These are phyloP conservation scores for Rostratula benghalensis DNA, from an alignment of 2,113 vertebrate genomes.

Conservation along the genomic window DNA sequence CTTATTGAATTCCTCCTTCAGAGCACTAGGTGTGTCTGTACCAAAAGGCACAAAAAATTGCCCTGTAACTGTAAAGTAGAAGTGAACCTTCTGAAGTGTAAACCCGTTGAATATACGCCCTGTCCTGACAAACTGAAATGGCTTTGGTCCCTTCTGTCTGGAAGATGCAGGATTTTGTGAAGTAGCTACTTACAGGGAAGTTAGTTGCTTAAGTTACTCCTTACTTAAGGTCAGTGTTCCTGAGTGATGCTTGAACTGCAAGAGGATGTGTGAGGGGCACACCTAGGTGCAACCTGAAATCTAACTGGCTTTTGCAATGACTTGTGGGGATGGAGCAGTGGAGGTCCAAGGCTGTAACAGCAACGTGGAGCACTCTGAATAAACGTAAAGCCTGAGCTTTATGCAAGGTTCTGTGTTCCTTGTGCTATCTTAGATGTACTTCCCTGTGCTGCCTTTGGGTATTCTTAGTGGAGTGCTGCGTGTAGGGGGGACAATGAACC, in stretches of 20 bases:
- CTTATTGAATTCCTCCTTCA: neutral
- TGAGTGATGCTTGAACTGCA: neutral
- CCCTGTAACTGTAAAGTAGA: neutral
- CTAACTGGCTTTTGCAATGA: neutral
- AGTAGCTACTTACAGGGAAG: neutral
- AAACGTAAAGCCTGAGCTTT: neutral
- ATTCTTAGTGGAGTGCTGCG: neutral
- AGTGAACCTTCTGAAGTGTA: neutral
- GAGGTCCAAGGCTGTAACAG: neutral
- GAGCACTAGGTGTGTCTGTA: neutral
- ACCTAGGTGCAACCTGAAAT: neutral
- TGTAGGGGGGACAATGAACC: fast-evolving
- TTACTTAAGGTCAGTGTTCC: neutral
- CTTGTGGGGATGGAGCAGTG: neutral
- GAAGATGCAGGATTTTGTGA: neutral
- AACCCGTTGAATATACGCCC: neutral
- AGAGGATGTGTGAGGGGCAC: neutral
- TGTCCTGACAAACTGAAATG: neutral
- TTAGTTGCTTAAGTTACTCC: neutral
- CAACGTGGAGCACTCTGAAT: neutral
- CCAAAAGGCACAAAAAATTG: neutral
- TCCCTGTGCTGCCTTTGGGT: neutral
- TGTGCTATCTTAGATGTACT: neutral
- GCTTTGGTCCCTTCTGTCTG: neutral
- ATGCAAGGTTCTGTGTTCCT: neutral